phyloP scores from a whole-genome alignment of 2,888 invertebrate species.

The Lasiommata megera region DNA sequence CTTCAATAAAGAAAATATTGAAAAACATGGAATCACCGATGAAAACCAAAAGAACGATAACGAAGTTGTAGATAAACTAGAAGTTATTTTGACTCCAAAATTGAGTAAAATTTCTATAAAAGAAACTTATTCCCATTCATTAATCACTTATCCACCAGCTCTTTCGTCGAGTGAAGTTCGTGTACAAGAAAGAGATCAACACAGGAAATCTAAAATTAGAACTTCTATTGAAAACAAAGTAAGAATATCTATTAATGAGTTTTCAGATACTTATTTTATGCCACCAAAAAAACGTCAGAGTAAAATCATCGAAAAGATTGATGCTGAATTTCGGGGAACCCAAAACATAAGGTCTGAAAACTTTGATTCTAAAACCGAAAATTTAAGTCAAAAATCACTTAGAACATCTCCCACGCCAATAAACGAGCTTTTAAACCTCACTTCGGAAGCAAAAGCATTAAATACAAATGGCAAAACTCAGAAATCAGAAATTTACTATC shows the following conservation, averaged over 20 bases:
- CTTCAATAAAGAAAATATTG: neutral
- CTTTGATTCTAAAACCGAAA: neutral
- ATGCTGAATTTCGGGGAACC: neutral
- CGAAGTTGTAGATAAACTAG: neutral
- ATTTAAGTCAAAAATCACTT: neutral
- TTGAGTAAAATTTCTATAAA: slow-evolving; percentile 9
- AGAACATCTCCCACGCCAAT: neutral
- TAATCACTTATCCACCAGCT: slow-evolving; percentile 56
- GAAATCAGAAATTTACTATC: too few species aligned
- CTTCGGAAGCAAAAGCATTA: neutral
- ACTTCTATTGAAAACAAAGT: slow-evolving; percentile 11
- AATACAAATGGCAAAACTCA: neutral
- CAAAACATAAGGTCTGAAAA: neutral
- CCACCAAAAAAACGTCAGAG: slow-evolving; percentile 37
- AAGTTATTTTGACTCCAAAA: neutral
- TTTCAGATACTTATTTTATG: slow-evolving; percentile 42
- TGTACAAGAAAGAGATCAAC: slow-evolving; percentile 5
- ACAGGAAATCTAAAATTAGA: slow-evolving; percentile 8
- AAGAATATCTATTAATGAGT: slow-evolving; percentile 20
- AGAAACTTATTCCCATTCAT: slow-evolving; percentile 27
- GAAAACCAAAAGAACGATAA: neutral
- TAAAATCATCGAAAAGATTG: neutral
- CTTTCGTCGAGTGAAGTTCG: slow-evolving; percentile 35
- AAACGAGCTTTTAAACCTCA: neutral
- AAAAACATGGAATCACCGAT: neutral